Evolutionary conservation across 2,888 invertebrate species (phyloP).

Genomic region (Eumerus sabulonum): DNA sequence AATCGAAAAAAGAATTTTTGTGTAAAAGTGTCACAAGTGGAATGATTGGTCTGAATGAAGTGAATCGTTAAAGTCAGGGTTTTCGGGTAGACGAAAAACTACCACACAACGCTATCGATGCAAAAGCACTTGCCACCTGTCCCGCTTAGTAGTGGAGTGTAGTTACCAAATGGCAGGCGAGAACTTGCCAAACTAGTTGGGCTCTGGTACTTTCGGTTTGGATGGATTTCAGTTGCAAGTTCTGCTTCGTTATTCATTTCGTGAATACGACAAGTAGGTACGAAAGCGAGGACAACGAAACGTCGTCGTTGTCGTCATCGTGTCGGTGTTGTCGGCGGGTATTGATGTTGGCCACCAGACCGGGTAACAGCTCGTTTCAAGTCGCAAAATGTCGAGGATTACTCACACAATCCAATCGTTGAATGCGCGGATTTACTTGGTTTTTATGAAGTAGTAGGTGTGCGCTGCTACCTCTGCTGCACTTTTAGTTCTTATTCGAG

Average conservation of each 20-base stretch:
- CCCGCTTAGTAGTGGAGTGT: slow-evolving; percentile 56
- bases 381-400: slow-evolving; percentile 50
- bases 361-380: slow-evolving; percentile 52
- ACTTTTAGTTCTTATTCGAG: slow-evolving; percentile 15
- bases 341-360: slow-evolving; percentile 30
- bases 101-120: slow-evolving; percentile 15
- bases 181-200: slow-evolving; percentile 66
- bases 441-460: background rate
- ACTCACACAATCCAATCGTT: slow-evolving; percentile 33
- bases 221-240: slow-evolving; percentile 65
- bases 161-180: slow-evolving; percentile 60
- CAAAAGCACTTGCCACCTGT: slow-evolving; percentile 65
- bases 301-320: too few relatives aligned
- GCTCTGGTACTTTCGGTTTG: slow-evolving; percentile 66
- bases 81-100: too few relatives aligned
- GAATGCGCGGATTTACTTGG: slow-evolving; percentile 35
- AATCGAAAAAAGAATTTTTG: too few relatives aligned
- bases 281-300: slow-evolving; percentile 23
- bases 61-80: too few relatives aligned
- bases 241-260: slow-evolving; percentile 42
- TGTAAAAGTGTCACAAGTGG: slow-evolving; percentile 25
- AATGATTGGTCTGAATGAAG: background rate
- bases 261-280: slow-evolving; percentile 49
- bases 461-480: slow-evolving; percentile 44
- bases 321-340: slow-evolving; percentile 27